Percentiles rank a stretch among this genome's conserved stretches.
phyloP scores from a whole-genome alignment of 2,113 vertebrate genomes.

The Boleophthalmus pectinirostris region DNA sequence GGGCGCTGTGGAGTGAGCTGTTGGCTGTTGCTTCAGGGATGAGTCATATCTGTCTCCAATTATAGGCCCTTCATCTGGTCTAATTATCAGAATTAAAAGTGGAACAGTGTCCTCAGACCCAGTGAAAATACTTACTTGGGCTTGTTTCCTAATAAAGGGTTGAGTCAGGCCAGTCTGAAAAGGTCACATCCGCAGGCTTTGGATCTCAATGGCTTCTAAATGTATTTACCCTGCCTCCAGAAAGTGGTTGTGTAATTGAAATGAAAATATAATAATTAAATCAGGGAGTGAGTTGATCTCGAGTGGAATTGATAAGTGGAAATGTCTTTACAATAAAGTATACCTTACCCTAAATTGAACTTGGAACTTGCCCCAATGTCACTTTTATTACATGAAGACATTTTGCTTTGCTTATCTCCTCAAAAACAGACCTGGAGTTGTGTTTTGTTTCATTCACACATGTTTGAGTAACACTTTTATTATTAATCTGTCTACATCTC shows the following conservation, averaged over 20 bases:
- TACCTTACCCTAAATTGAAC: no score
- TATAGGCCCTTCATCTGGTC: slow-evolving; percentile 42
- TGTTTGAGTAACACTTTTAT: no score
- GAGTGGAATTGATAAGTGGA: no score
- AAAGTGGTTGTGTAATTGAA: background rate
- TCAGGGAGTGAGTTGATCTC: background rate
- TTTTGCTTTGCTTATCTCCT: no score
- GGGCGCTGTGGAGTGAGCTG: background rate
- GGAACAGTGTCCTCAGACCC: slow-evolving; percentile 21
- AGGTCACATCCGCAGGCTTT: slow-evolving; percentile 34
- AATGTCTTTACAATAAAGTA: no score
- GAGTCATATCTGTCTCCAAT: slow-evolving; percentile 34
- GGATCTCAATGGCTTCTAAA: background rate
- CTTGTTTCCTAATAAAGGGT: slow-evolving; percentile 29
- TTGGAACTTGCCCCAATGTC: no score
- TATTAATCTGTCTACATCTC: no score
- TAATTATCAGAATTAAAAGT: slow-evolving; percentile 48
- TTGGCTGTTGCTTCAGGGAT: slow-evolving; percentile 23
- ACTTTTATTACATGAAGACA: no score
- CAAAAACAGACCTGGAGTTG: no score
- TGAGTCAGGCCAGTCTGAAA: slow-evolving; percentile 34
- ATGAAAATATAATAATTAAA: background rate
- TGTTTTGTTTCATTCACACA: no score
- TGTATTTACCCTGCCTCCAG: background rate
- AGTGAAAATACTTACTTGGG: slow-evolving; percentile 3